Percentiles rank a stretch among this genome's conserved stretches.
These are phyloP conservation scores for Rutilus rutilus DNA, from an alignment of 2,113 vertebrate species.

Conservation along the genomic window DNA sequence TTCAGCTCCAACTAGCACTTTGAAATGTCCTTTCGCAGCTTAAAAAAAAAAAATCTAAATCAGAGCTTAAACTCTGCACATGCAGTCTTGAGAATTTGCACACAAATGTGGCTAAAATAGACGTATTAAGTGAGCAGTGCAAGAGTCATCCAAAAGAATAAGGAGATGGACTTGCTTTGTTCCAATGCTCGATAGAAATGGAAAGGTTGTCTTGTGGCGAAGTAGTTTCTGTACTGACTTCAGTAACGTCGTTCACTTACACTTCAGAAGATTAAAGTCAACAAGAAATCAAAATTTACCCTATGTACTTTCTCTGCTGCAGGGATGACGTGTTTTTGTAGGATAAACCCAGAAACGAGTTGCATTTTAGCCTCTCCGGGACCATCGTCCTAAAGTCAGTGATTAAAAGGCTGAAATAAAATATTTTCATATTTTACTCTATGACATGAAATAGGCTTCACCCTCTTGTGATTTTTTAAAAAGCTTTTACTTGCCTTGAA, in stretches of 20 bases:
- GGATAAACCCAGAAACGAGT: too few relatives aligned
- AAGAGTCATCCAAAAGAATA: neutral
- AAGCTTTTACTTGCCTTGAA: too few relatives aligned
- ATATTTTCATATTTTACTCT: too few relatives aligned
- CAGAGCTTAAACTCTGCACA: neutral
- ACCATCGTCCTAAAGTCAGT: too few relatives aligned
- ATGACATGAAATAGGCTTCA: too few relatives aligned
- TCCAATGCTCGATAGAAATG: neutral
- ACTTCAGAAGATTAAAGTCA: neutral
- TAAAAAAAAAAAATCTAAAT: neutral
- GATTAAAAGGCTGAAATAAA: too few relatives aligned
- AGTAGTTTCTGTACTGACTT: conserved; percentile 1
- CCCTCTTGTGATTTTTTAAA: too few relatives aligned
- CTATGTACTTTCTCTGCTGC: neutral
- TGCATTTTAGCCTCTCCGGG: too few relatives aligned
- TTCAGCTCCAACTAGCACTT: neutral
- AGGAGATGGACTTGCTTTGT: conserved; percentile 1
- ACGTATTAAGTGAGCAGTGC: neutral
- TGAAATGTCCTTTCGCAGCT: neutral
- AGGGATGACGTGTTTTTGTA: too few relatives aligned
- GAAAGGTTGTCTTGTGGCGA: neutral
- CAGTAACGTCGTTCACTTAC: neutral
- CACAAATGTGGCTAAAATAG: conserved; percentile 3
- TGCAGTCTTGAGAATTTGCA: conserved; percentile 14
- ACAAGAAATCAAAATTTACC: neutral